Percentiles rank a stretch among this genome's conserved stretches.
phyloP scores from a whole-genome alignment of 2,113 vertebrate species.

The Balaeniceps rex region DNA sequence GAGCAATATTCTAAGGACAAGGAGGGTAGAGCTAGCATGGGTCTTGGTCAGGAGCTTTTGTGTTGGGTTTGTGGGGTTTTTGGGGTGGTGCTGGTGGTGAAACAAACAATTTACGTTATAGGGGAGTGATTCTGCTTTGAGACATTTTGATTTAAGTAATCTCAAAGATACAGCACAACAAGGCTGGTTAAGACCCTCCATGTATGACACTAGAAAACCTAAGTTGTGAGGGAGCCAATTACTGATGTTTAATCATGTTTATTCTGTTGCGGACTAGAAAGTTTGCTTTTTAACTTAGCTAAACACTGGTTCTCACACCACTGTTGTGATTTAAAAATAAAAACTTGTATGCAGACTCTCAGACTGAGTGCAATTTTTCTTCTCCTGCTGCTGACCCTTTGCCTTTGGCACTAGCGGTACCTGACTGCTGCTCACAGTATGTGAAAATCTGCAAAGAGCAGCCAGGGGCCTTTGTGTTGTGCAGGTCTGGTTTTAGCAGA shows the following conservation, averaged over 20 bases:
- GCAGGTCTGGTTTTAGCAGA: not conserved
- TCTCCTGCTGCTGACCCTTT: not conserved
- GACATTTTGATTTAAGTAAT: not conserved
- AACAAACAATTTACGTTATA: not conserved
- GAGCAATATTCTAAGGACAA: not conserved
- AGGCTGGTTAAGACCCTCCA: not conserved
- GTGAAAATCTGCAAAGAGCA: not conserved
- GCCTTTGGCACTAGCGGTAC: not conserved
- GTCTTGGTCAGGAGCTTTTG: not conserved
- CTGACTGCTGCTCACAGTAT: accelerated
- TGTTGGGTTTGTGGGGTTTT: not conserved
- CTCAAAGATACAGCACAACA: not conserved
- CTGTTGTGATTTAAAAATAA: not conserved
- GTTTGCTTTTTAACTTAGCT: not conserved
- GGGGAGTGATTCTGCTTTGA: not conserved
- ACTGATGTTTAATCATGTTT: not conserved
- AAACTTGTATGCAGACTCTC: not conserved
- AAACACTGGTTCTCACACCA: not conserved
- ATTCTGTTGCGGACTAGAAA: not conserved
- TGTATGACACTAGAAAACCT: not conserved
- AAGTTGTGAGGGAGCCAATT: not conserved
- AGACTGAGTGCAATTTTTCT: not conserved
- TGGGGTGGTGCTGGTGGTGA: not conserved
- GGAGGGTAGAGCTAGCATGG: not conserved
- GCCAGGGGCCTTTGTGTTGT: not conserved